A percentile compares a stretch with the other conserved stretches of the same genome.
phyloP scores from a whole-genome alignment of 2,113 vertebrate species.

The Raja brachyura region DNA sequence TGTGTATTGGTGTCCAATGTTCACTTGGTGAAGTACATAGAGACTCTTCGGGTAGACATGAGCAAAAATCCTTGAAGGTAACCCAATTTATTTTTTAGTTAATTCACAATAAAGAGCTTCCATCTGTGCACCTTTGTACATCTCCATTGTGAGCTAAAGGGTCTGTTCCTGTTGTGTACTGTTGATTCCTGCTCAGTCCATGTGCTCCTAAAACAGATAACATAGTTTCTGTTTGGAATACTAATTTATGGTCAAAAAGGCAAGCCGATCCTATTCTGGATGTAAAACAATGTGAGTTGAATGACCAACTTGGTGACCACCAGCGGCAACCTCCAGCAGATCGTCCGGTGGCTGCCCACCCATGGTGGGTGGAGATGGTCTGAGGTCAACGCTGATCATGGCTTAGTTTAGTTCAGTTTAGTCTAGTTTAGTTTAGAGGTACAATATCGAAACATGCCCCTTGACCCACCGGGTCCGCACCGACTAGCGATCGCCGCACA shows the following conservation, averaged over 20 bases:
- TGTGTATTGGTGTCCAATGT: not conserved
- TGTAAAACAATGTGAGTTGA: not conserved
- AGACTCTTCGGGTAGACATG: not conserved
- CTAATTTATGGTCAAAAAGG: not conserved
- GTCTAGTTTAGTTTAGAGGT: too few species aligned
- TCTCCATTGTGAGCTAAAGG: not conserved
- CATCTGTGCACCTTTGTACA: not conserved
- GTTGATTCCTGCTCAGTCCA: not conserved
- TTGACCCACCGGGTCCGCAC: too few species aligned
- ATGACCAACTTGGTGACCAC: too few species aligned
- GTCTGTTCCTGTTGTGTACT: too few species aligned
- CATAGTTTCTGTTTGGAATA: too few species aligned
- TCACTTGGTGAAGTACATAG: not conserved
- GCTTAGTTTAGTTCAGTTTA: too few species aligned
- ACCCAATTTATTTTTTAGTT: not conserved
- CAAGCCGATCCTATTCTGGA: not conserved
- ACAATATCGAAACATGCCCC: too few species aligned
- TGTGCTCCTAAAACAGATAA: not conserved
- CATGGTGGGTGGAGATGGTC: not conserved
- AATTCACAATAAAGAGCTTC: not conserved
- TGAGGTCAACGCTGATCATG: not conserved
- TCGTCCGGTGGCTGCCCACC: not conserved
- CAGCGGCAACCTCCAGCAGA: not conserved
- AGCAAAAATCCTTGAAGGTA: not conserved
- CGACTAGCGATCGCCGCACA: too few species aligned